Conservation (phyloP, 2,113 vertebrate species). For the Chrysochloris asiatica region DNA sequence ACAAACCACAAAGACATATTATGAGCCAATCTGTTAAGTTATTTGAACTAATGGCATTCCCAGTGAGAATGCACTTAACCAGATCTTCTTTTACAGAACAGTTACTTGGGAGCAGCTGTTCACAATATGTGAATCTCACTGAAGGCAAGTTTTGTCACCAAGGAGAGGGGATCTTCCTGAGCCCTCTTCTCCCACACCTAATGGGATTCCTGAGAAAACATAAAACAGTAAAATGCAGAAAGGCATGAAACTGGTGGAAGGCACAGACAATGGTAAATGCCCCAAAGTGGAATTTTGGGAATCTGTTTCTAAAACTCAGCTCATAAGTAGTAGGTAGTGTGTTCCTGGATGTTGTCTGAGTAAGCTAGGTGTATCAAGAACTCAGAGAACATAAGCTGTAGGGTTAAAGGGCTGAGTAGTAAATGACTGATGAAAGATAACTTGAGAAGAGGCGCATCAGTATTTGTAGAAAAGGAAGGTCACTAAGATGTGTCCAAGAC, state of each 20-base stretch:
- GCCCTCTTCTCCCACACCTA: neutral
- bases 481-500: neutral
- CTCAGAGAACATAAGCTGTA: neutral
- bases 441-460: neutral
- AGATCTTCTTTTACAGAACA: conserved; percentile 22
- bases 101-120: neutral
- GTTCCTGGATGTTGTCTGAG: neutral
- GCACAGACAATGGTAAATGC: neutral
- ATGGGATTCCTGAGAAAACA: neutral
- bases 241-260: neutral
- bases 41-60: neutral
- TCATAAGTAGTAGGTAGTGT: neutral
- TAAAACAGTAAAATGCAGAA: neutral
- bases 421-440: neutral
- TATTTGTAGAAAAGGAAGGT: neutral
- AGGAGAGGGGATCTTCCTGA: neutral
- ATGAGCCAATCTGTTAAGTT: neutral
- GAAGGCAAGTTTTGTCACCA: neutral
- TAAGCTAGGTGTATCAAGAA: neutral
- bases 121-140: neutral
- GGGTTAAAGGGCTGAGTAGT: neutral
- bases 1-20: neutral
- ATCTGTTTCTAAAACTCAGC: neutral
- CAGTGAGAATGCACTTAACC: conserved; percentile 1
- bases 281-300: neutral